Base-by-base conservation (phyloP, 2,888 invertebrate species). In the Eilema depressum region DNA sequence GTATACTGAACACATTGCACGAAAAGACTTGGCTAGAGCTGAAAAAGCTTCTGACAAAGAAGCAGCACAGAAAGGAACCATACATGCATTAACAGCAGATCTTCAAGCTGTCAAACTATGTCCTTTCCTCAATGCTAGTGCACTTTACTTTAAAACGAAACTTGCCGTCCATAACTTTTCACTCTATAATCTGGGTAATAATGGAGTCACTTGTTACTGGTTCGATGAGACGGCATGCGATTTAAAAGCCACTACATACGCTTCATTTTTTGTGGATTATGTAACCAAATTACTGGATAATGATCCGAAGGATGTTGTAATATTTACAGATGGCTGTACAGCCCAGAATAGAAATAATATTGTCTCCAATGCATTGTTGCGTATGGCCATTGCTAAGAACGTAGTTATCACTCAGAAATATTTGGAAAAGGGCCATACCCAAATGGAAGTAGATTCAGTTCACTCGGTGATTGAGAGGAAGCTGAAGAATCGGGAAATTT, bases 381-480 rank as follows among this genome's bases (percentile, higher is more conserved):
- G 68, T 30, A 70, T 81, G 37, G 80, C 78, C 23, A 77, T 81
- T 63, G 68, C 63, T 8, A 73, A 69, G 62, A 74, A 78, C 30
- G 28, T 78, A 25, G 62, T 64, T 11, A 80, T 80, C 1, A 82
- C 79, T 1, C 84, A 84, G 56, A 85, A 84, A 57, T 84, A 74
- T 62, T 67, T 84, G 11, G 84, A 82, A 66, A 78, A 76, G 37
- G 84, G 81, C 37, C 83, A 85, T 66, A 82, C 81, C 0, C 83
- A 84, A 64, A 77, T 77, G 72, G 78, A 75, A 47, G 68, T 66
- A 12, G 79, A 75, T 62, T 87, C 86, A 0, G 86, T 88, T 1
- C 90, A 91, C 73, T 79, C 82, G n/a, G 73, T 75, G 1, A 86
- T 91, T 61, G 91, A 91, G 77, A 78, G 82, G 64, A 86, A 83